Conservation (phyloP, 2,113 vertebrate genomes). For the Scatophagus argus region DNA sequence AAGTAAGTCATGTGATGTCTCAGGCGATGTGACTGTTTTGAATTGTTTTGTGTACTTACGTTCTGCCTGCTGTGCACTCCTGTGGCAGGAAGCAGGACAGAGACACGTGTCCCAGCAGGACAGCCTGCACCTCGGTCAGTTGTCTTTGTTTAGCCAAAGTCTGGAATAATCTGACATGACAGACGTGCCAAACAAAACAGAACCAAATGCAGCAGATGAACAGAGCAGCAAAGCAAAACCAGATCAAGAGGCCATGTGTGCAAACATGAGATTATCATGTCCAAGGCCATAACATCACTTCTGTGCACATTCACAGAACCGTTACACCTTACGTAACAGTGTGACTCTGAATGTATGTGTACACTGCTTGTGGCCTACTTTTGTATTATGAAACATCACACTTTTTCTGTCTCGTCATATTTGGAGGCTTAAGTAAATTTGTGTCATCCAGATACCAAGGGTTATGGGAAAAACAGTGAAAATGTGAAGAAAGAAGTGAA, state of each 20-base stretch:
- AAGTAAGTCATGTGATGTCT: not conserved
- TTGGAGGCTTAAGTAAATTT: not conserved
- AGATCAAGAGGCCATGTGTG: not conserved
- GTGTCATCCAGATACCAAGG: not conserved
- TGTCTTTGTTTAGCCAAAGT: constrained; percentile 75
- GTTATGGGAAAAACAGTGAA: no score
- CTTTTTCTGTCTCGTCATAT: not conserved
- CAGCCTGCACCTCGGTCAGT: constrained; percentile 53
- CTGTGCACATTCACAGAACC: not conserved
- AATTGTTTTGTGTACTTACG: constrained; percentile 64
- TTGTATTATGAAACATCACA: constrained; percentile 28
- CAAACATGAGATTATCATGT: constrained; percentile 7
- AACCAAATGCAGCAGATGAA: no score
- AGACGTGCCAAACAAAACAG: not conserved
- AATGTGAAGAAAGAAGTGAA: no score
- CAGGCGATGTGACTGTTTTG: not conserved
- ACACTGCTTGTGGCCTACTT: constrained; percentile 15
- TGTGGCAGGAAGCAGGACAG: constrained; percentile 75
- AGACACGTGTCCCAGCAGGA: constrained; percentile 77
- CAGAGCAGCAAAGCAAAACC: not conserved
- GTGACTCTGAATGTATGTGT: not conserved
- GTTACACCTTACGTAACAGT: constrained; percentile 28
- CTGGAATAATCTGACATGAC: constrained; percentile 47
- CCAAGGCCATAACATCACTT: not conserved
- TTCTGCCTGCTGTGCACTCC: constrained; percentile 57